phyloP scores from a whole-genome alignment of 2,888 invertebrate genomes.

The Spisula subtruncata region DNA sequence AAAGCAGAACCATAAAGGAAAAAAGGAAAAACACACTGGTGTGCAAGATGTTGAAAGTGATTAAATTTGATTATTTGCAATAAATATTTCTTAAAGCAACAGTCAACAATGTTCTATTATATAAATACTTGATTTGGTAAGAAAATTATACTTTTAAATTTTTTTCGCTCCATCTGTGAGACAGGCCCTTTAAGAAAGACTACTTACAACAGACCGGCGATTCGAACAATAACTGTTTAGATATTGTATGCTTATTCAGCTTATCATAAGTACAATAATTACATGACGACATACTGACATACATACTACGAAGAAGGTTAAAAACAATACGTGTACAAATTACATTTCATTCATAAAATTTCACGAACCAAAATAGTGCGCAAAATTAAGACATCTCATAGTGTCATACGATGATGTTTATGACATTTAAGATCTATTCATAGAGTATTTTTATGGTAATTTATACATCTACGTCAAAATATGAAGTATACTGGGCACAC shows the following conservation, averaged over 20 bases:
- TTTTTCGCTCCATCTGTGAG: no score
- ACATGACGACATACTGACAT: not conserved
- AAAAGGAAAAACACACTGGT: no score
- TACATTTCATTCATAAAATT: slow-evolving; percentile 14
- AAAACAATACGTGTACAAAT: not conserved
- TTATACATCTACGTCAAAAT: not conserved
- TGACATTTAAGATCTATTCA: not conserved
- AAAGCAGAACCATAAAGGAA: no score
- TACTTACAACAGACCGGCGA: no score
- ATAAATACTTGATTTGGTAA: no score
- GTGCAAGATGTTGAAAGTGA: no score
- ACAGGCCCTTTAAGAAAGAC: no score
- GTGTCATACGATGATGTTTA: not conserved
- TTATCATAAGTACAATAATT: not conserved
- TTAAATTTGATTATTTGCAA: no score
- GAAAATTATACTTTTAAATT: no score
- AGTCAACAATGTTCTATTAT: no score
- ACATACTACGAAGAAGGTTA: not conserved
- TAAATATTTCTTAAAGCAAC: no score
- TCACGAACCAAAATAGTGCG: not conserved
- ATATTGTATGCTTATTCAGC: not conserved
- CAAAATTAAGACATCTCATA: not conserved
- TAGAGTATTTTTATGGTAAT: not conserved
- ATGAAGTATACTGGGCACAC: not conserved
- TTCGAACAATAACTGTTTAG: no score